Conservation (phyloP, 2,888 invertebrate genomes). For the Cantharis nigra region DNA sequence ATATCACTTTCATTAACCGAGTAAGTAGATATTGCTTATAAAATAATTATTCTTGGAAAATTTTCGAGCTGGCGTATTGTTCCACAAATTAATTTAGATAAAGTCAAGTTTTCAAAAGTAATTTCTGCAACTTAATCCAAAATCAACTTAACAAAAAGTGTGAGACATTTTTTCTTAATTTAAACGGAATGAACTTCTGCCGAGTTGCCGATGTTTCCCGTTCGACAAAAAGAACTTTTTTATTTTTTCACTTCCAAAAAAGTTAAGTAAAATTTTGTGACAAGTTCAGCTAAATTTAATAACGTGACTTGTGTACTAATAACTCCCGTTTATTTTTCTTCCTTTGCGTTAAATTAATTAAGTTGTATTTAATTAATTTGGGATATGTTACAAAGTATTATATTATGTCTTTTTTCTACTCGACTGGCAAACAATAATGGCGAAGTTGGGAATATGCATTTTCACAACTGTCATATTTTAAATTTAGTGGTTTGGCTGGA, state of each 20-base stretch:
- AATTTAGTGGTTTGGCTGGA: background rate
- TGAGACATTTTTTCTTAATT: background rate
- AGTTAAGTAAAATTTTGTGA: background rate
- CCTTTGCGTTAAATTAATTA: background rate
- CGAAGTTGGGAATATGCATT: background rate
- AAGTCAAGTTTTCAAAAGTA: background rate
- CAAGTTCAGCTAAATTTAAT: background rate
- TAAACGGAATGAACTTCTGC: background rate
- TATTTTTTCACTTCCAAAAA: background rate
- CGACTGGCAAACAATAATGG: background rate
- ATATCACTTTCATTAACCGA: background rate
- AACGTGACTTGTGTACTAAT: background rate
- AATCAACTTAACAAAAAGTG: background rate
- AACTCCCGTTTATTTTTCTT: background rate
- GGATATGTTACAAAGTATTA: background rate
- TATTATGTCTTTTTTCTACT: background rate
- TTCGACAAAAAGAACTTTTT: background rate
- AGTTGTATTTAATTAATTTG: background rate
- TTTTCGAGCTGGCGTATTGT: background rate
- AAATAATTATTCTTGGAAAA: background rate
- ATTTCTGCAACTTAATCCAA: background rate
- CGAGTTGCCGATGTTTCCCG: background rate
- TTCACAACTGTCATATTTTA: background rate
- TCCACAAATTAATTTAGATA: background rate
- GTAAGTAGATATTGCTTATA: background rate